These are phyloP conservation scores for Poecilia picta DNA, from an alignment of 2,797 vertebrate species.

Conservation along the genomic window DNA sequence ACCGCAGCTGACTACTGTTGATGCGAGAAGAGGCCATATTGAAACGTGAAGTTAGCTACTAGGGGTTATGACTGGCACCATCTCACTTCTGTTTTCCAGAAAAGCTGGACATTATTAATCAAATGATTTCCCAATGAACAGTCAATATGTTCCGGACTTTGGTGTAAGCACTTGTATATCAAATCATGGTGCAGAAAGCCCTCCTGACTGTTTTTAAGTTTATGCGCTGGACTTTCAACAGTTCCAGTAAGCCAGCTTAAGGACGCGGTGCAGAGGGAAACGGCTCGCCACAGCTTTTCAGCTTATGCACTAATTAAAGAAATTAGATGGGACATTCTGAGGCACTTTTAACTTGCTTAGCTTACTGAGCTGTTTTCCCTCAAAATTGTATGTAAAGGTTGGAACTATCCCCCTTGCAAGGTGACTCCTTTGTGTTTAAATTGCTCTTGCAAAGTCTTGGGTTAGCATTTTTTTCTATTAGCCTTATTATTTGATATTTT, in stretches of 20 bases:
- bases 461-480: background rate
- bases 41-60: background rate
- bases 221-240: background rate
- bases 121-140: background rate
- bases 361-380: slow-evolving; percentile 5
- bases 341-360: slow-evolving; percentile 3
- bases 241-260: slow-evolving; percentile 3
- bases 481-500: background rate
- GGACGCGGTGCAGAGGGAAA: background rate
- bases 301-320: slow-evolving; percentile 13
- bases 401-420: background rate
- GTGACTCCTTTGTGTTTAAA: background rate
- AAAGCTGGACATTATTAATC: background rate
- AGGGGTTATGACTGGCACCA: too few species aligned
- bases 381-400: background rate
- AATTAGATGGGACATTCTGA: background rate
- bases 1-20: background rate
- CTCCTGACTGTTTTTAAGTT: background rate
- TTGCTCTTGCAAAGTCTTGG: background rate
- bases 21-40: background rate
- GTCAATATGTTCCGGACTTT: background rate
- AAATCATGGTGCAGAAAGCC: background rate
- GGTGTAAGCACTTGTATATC: background rate
- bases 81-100: background rate
- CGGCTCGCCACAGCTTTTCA: slow-evolving; percentile 4